Percentiles rank a stretch among this genome's conserved stretches.
phyloP scores from a whole-genome alignment of 2,797 vertebrate species.

The Leptoclinus maculatus region DNA sequence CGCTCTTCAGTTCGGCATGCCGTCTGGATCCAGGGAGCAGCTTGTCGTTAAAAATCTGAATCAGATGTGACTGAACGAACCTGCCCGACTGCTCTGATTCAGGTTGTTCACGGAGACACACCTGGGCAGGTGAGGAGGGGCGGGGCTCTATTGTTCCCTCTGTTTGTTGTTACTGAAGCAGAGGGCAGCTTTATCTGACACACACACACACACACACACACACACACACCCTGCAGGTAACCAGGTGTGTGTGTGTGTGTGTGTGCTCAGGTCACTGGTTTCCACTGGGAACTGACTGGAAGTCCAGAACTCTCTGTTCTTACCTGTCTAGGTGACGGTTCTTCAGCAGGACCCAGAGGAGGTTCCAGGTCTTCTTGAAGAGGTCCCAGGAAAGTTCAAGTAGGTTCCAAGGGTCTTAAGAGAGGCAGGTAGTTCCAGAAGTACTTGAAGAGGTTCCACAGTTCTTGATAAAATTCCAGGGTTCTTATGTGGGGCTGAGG shows the following conservation, averaged over 20 bases:
- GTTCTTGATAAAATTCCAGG: no score
- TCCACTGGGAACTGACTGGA: neutral
- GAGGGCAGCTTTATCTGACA: conserved; percentile 6
- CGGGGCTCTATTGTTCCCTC: conserved; percentile 42
- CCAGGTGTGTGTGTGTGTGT: neutral
- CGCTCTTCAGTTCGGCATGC: neutral
- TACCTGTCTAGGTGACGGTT: neutral
- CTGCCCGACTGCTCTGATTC: conserved; percentile 25
- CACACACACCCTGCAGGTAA: conserved; percentile 20
- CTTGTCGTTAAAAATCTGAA: neutral
- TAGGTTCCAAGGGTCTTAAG: no score
- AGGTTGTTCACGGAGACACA: conserved; percentile 17
- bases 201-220: conserved; percentile 22
- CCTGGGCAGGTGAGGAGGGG: conserved; percentile 48
- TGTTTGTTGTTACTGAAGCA: conserved; percentile 48
- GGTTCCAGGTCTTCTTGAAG: no score
- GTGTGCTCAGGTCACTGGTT: conserved; percentile 20
- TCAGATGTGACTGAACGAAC: conserved; percentile 23
- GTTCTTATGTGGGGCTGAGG: no score
- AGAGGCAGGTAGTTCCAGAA: no score
- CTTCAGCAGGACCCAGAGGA: no score
- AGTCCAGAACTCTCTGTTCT: neutral
- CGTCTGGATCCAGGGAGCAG: neutral
- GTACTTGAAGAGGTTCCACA: no score
- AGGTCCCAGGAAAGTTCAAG: no score